phyloP scores from a whole-genome alignment of 2,797 vertebrate genomes.

The Holocentrus rufus region DNA sequence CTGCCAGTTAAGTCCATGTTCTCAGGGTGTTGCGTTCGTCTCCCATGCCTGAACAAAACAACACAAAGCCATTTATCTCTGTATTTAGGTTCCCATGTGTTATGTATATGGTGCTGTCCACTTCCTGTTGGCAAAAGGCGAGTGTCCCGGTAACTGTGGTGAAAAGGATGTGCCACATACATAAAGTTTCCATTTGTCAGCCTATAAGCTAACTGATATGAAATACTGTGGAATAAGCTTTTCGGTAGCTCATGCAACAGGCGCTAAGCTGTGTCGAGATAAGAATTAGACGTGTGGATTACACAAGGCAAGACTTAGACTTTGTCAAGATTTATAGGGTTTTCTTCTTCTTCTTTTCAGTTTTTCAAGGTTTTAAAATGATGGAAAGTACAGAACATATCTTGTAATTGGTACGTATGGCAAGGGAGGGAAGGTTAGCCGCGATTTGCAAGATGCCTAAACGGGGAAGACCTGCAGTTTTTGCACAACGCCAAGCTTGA shows the following conservation, averaged over 20 bases:
- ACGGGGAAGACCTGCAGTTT: constrained; percentile 61
- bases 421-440: constrained; percentile 13
- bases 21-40: constrained; percentile 67
- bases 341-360: not conserved
- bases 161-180: constrained; percentile 11
- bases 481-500: constrained; percentile 72
- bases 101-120: constrained; percentile 37
- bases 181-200: constrained; percentile 41
- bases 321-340: constrained; percentile 16
- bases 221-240: constrained; percentile 57
- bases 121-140: constrained; percentile 39
- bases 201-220: constrained; percentile 61
- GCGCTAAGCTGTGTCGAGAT: constrained; percentile 18
- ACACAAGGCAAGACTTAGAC: constrained; percentile 14
- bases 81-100: constrained; percentile 34
- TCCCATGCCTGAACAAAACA: constrained; percentile 21
- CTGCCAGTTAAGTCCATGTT: constrained; percentile 42
- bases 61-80: constrained; percentile 38
- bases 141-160: constrained; percentile 14
- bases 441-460: constrained; percentile 41
- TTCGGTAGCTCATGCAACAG: constrained; percentile 41
- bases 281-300: constrained; percentile 20
- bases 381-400: constrained; percentile 4
- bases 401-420: not conserved
- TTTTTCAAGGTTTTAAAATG: constrained; percentile 17